Conservation (phyloP, 1,140 invertebrate genomes). For the Drosophila oshimai region DNA sequence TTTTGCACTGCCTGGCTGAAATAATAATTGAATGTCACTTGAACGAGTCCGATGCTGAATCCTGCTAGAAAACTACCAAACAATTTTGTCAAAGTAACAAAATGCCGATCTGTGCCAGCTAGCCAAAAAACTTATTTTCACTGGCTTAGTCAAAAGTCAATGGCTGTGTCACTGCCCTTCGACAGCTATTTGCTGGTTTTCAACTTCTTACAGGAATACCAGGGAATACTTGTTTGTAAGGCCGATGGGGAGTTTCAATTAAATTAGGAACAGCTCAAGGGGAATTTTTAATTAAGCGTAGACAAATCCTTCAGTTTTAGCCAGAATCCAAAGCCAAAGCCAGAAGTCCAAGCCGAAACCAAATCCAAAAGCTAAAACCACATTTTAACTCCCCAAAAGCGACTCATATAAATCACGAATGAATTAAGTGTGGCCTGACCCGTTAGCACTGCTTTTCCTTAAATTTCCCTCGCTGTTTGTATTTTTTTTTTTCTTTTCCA, state of each 20-base stretch:
- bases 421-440: slow-evolving; percentile 73
- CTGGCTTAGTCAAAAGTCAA: slow-evolving; percentile 43
- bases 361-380: slow-evolving; percentile 56
- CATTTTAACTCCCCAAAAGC: slow-evolving; percentile 73
- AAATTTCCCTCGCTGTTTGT: slow-evolving; percentile 17
- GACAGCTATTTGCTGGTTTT: slow-evolving; percentile 49
- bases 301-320: slow-evolving; percentile 59
- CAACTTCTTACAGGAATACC: slow-evolving; percentile 51
- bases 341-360: slow-evolving; percentile 5
- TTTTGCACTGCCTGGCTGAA: slow-evolving; percentile 65
- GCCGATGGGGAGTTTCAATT: slow-evolving; percentile 58
- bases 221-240: no score
- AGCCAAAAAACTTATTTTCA: no score
- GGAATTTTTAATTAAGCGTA: slow-evolving; percentile 76
- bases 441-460: slow-evolving; percentile 37
- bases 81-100: slow-evolving; percentile 80
- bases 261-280: slow-evolving; percentile 73
- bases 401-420: slow-evolving; percentile 78
- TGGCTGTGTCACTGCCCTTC: no score
- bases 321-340: slow-evolving; percentile 7
- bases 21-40: slow-evolving; percentile 82
- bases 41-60: slow-evolving; percentile 46
- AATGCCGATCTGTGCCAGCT: slow-evolving; percentile 61
- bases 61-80: slow-evolving; percentile 58
- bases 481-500: slow-evolving; percentile 14